These are phyloP conservation scores for Limnephilus auricula DNA, from an alignment of 2,888 invertebrate species.

Conservation along the genomic window DNA sequence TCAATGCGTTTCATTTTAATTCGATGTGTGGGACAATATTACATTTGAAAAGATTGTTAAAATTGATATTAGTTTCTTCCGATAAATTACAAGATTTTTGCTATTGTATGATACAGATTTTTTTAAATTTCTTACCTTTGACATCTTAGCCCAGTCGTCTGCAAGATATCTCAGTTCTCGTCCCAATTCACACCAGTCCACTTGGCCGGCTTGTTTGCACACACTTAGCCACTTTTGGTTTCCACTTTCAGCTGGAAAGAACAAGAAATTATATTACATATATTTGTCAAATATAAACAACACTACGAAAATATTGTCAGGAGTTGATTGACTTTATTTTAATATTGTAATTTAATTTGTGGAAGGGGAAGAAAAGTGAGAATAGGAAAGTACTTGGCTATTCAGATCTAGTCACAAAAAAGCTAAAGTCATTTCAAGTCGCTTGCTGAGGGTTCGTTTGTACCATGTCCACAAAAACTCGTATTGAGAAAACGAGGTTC, in stretches of 20 bases:
- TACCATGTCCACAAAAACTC: too few relatives aligned
- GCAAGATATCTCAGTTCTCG: slow-evolving; percentile 64
- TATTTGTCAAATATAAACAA: background rate
- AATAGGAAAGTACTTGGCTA: too few relatives aligned
- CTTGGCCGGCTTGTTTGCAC: slow-evolving; percentile 58
- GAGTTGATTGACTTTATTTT: too few relatives aligned
- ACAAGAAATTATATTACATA: background rate
- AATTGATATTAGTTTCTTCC: background rate
- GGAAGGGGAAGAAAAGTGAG: too few relatives aligned
- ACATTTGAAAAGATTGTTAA: too few relatives aligned
- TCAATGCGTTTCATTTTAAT: too few relatives aligned
- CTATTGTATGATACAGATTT: background rate
- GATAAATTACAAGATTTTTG: background rate
- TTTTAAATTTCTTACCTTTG: slow-evolving; percentile 42
- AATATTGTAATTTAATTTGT: background rate
- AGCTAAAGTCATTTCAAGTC: too few relatives aligned
- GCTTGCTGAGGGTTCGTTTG: too few relatives aligned
- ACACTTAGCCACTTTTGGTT: slow-evolving; percentile 61
- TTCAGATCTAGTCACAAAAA: background rate
- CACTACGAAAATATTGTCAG: too few relatives aligned
- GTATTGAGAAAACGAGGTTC: too few relatives aligned
- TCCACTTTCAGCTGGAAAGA: slow-evolving; percentile 57
- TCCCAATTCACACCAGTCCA: slow-evolving; percentile 63
- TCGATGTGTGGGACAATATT: too few relatives aligned
- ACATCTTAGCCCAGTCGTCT: slow-evolving; percentile 62